Conservation (phyloP, 2,797 vertebrate species). For the Melanotaenia pygmaea region DNA sequence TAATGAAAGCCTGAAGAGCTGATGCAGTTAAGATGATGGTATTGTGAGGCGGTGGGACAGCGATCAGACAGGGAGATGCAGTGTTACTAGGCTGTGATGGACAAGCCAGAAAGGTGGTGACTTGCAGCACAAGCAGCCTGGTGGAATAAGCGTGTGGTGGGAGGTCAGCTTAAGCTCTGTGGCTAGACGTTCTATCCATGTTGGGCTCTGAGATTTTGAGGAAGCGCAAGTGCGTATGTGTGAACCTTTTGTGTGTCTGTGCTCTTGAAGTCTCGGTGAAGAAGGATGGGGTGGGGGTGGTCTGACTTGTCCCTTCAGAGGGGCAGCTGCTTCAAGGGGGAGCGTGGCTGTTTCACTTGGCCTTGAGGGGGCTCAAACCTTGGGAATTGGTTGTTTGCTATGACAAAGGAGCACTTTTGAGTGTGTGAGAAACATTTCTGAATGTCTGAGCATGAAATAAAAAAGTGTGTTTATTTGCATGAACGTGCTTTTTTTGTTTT, state of each 20-base stretch:
- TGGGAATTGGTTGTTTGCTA: slow-evolving; percentile 45
- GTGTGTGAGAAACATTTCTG: slow-evolving; percentile 40
- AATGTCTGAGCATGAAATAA: slow-evolving; percentile 13
- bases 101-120: slow-evolving; percentile 50
- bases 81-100: slow-evolving; percentile 54
- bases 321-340: slow-evolving; percentile 41
- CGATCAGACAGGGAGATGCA: slow-evolving; percentile 11
- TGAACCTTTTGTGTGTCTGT: slow-evolving; percentile 47
- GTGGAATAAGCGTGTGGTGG: slow-evolving; percentile 3
- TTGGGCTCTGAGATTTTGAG: slow-evolving; percentile 49
- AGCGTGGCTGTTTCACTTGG: slow-evolving; percentile 50
- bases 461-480: slow-evolving; percentile 34
- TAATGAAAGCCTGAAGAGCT: slow-evolving; percentile 21
- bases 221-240: slow-evolving; percentile 32
- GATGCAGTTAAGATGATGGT: slow-evolving; percentile 20
- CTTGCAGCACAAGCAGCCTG: slow-evolving; percentile 27
- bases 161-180: slow-evolving; percentile 50
- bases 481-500: slow-evolving; percentile 7
- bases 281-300: slow-evolving; percentile 47
- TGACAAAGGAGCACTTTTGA: slow-evolving; percentile 50
- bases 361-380: slow-evolving; percentile 59
- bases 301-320: slow-evolving; percentile 60
- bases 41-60: slow-evolving; percentile 22
- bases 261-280: slow-evolving; percentile 66
- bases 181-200: slow-evolving; percentile 38